These are phyloP conservation scores for Cylindroiulus punctatus DNA, from an alignment of 2,888 invertebrate genomes.

Conservation along the genomic window DNA sequence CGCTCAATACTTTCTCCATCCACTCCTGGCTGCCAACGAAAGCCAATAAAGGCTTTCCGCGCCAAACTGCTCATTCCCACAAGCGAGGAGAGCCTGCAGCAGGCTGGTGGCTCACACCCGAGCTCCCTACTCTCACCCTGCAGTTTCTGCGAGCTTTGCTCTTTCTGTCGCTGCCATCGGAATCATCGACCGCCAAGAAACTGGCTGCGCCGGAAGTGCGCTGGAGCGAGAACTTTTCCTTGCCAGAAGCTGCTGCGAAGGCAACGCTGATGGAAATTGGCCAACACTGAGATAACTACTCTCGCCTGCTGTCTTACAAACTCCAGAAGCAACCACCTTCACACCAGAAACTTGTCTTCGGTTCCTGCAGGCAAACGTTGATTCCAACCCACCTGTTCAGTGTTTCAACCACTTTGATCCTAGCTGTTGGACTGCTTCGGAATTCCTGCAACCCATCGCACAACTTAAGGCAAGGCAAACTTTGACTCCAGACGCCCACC, in stretches of 20 bases:
- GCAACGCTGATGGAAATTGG: too few relatives aligned
- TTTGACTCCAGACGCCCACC: too few relatives aligned
- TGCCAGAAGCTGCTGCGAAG: not conserved
- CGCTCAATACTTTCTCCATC: conserved; percentile 8
- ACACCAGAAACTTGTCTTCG: too few relatives aligned
- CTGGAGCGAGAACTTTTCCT: not conserved
- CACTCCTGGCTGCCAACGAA: not conserved
- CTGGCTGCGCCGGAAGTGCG: not conserved
- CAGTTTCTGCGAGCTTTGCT: not conserved
- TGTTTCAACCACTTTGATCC: too few relatives aligned
- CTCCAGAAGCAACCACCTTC: too few relatives aligned
- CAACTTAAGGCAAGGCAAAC: too few relatives aligned
- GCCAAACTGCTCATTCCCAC: conserved; percentile 17
- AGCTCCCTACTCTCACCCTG: not conserved
- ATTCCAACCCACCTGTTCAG: too few relatives aligned
- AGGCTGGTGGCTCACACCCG: not conserved
- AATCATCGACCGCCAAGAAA: conserved; percentile 27
- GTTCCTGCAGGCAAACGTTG: too few relatives aligned
- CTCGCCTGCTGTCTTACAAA: too few relatives aligned
- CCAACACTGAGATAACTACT: too few relatives aligned
- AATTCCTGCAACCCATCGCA: too few relatives aligned
- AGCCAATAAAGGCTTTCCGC: conserved; percentile 4
- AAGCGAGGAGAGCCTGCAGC: not conserved
- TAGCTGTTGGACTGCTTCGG: too few relatives aligned
- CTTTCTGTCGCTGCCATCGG: not conserved